A percentile compares a stretch with the other conserved stretches of the same genome.
Conservation (phyloP, 2,888 invertebrate genomes). For the Falcaria lacertinaria region DNA sequence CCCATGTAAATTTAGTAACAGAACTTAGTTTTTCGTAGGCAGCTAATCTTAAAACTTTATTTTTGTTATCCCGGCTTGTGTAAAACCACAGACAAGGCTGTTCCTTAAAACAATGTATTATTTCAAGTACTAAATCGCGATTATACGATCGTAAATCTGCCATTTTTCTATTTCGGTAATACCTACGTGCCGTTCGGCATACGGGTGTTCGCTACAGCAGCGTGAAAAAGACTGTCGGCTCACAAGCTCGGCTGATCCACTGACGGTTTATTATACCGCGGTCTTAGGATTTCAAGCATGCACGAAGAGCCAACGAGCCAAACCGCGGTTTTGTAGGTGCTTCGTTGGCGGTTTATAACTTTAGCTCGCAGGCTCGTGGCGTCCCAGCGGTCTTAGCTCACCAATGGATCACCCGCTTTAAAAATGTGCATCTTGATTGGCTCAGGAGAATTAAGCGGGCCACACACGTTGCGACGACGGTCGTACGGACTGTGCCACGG, state of each 20-base stretch:
- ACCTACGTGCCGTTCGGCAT: background rate
- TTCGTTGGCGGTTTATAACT: too few species aligned
- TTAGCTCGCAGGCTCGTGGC: background rate
- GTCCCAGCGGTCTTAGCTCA: conserved; percentile 1
- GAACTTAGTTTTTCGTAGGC: background rate
- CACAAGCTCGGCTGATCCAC: too few species aligned
- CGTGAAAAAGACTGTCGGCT: conserved; percentile 2
- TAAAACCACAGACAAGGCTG: too few species aligned
- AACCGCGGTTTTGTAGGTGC: background rate
- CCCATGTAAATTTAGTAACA: background rate
- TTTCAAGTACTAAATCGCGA: too few species aligned
- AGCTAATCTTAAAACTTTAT: background rate
- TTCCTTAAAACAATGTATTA: too few species aligned
- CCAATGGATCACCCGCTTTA: background rate
- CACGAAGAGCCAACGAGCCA: conserved; percentile 3
- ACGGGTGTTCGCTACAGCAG: conserved; percentile 1
- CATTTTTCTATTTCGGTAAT: too few species aligned
- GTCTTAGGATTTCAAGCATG: conserved; percentile 2
- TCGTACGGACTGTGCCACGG: too few species aligned
- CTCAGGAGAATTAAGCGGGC: too few species aligned
- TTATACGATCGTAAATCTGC: too few species aligned
- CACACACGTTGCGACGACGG: too few species aligned
- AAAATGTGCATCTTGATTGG: too few species aligned
- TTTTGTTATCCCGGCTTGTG: too few species aligned
- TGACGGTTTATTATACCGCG: conserved; percentile 1